These are phyloP conservation scores for Noctua janthina DNA, from an alignment of 2,888 invertebrate genomes.

Conservation along the genomic window DNA sequence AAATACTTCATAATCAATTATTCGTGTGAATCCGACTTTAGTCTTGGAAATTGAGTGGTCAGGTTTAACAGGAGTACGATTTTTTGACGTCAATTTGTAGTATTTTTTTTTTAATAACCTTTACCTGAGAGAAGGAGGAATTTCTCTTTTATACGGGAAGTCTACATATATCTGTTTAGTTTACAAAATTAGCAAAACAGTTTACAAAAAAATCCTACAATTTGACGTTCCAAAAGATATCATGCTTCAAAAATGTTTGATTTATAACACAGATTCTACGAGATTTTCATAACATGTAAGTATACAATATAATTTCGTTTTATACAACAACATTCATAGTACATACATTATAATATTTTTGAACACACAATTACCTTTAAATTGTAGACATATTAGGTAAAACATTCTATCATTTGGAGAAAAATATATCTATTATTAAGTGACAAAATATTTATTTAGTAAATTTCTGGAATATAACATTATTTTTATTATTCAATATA, in stretches of 20 bases:
- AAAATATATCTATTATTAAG: slow-evolving; percentile 78
- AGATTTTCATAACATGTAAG: slow-evolving; percentile 65
- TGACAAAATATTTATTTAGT: slow-evolving; percentile 79
- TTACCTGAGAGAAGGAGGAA: not conserved
- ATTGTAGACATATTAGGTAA: slow-evolving; percentile 82
- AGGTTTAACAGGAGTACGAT: slow-evolving; percentile 29
- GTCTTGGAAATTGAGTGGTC: slow-evolving; percentile 52
- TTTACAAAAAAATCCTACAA: slow-evolving; percentile 54
- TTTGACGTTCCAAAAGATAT: slow-evolving; percentile 48
- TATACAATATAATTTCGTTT: slow-evolving; percentile 78
- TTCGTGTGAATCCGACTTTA: slow-evolving; percentile 58
- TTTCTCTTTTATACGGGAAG: not conserved
- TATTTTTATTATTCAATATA: slow-evolving; percentile 77
- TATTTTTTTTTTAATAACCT: slow-evolving; percentile 15
- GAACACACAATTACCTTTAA: slow-evolving; percentile 83
- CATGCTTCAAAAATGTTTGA: slow-evolving; percentile 60
- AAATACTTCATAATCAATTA: slow-evolving; percentile 47
- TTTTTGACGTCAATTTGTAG: slow-evolving; percentile 51
- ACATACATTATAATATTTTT: slow-evolving; percentile 78
- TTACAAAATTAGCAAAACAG: not conserved
- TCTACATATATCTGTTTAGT: not conserved
- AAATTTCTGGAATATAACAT: slow-evolving; percentile 83
- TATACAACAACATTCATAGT: slow-evolving; percentile 84
- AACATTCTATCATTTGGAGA: slow-evolving; percentile 82
- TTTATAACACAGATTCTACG: slow-evolving; percentile 65